phyloP scores from a whole-genome alignment of 2,888 invertebrate genomes.

The Gonocerus acuteangulatus region DNA sequence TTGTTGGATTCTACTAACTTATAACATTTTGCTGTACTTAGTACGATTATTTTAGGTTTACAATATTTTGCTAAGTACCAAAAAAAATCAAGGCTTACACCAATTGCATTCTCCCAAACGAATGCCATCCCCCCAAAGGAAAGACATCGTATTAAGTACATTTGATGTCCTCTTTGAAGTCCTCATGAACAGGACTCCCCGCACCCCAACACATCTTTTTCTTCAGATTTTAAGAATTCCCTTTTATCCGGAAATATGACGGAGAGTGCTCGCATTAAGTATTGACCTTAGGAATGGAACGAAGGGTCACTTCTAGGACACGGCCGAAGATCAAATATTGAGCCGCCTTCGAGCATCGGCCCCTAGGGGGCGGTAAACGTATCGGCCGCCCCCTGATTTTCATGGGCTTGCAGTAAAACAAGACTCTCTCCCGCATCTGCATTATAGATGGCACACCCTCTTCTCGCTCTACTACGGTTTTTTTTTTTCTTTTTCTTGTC shows the following conservation, averaged over 20 bases:
- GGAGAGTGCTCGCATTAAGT: neutral
- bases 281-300: neutral
- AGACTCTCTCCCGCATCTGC: neutral
- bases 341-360: neutral
- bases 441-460: neutral
- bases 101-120: no score
- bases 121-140: no score
- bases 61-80: no score
- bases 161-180: no score
- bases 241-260: neutral
- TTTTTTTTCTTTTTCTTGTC: neutral
- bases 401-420: neutral
- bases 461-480: neutral
- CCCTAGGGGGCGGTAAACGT: neutral
- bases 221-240: neutral
- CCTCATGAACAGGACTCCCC: no score
- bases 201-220: no score
- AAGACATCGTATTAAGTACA: no score
- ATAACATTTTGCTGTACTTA: no score
- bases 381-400: neutral
- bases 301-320: neutral
- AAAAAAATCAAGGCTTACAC: no score
- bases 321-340: neutral
- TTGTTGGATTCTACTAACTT: no score
- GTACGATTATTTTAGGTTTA: no score